phyloP scores from a whole-genome alignment of 2,797 vertebrate genomes.

The Mus spretus region DNA sequence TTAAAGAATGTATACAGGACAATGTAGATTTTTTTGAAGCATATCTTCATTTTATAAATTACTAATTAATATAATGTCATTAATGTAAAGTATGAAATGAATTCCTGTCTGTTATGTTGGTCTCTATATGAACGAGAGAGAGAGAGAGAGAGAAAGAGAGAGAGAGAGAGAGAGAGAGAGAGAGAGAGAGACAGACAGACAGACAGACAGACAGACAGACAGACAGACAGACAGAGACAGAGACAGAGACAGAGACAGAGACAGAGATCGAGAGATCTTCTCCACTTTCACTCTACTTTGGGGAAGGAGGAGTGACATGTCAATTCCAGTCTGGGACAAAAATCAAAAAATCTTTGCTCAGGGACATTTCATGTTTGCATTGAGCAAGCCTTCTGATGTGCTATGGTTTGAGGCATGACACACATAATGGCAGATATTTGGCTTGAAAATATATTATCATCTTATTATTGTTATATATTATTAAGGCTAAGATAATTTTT shows the following conservation, averaged over 20 bases:
- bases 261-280: not conserved
- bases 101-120: not conserved
- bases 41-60: slow-evolving; percentile 57
- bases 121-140: no score
- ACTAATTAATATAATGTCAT: slow-evolving; percentile 65
- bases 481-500: not conserved
- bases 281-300: not conserved
- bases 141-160: no score
- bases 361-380: not conserved
- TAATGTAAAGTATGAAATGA: slow-evolving; percentile 19
- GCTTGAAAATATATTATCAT: not conserved
- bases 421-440: not conserved
- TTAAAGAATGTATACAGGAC: no score
- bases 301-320: not conserved
- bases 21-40: not conserved
- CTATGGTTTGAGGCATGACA: not conserved
- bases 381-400: not conserved
- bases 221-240: no score
- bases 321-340: not conserved
- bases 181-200: no score
- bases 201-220: no score
- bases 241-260: no score
- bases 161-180: no score
- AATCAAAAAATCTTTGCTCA: not conserved
- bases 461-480: not conserved